Evolutionary conservation across 2,888 invertebrate genomes (phyloP), one percentile per base, ranked within the genome.

Genomic region (Epicampocera succincta): DNA sequence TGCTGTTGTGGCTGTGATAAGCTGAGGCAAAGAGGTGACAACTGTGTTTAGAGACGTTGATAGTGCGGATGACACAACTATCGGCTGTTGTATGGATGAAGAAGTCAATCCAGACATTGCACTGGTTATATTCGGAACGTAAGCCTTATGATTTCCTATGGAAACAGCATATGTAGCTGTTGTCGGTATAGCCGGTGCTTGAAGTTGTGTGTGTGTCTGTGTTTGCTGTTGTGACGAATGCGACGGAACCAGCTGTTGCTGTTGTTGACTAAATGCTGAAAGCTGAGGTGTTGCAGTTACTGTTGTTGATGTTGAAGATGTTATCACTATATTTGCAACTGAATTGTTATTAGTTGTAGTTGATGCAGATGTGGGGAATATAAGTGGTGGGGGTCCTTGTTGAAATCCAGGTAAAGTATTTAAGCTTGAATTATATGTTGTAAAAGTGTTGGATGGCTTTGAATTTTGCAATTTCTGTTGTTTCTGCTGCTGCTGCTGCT

Each of bases 161-260:
- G 81, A 42, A 40, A 81, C 68, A 15, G 83, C 66, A 61, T 48
- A 66, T 84, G 85, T 83, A 86, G 87, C n/a, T 85, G 87, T 63
- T 84, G 87, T 54, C 85, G 86, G 21, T 60, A 80, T 3, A 8
- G 56, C 46, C 15, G 69, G 19, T 29, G 60, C 48, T 65, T 82
- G 84, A 15, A 58, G 83, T 50, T 80, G 84, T 25, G 82, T 74
- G 17, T 63, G 74, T 0, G 72, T 74, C 17, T 63, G 74, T 0
- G 72, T 66, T 38, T 60, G 80, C 25, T 77, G 80, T 44, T 83
- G 84, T 52, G 61, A 50, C 17, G 25, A 17, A 25, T 44, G 63
- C 8, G 54, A 52, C 33, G 3, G 52, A 25, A n/a, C 6, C 29
- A 29, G 6, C 3, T 3, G 78, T 15, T 83, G 85, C n/a, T 63